A percentile compares a stretch with the other conserved stretches of the same genome.
phyloP scores from a whole-genome alignment of 1,140 invertebrate genomes.

The Drosophila orena region DNA sequence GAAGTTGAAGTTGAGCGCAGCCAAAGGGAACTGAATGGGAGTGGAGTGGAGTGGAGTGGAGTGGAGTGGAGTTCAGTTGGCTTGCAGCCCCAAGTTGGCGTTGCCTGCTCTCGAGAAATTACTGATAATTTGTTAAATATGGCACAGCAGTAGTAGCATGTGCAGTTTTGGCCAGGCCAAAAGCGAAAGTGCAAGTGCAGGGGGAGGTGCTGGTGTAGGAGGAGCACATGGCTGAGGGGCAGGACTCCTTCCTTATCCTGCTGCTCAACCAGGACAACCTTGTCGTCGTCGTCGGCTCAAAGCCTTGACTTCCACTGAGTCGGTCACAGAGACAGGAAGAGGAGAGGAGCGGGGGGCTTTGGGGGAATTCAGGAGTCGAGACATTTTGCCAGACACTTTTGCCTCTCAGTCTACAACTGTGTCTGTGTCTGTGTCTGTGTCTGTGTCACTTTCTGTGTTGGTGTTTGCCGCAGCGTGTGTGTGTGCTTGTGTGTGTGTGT shows the following conservation, averaged over 20 bases:
- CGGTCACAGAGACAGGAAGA: slow-evolving; percentile 33
- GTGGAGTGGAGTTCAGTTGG: slow-evolving; percentile 11
- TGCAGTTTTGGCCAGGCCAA: slow-evolving; percentile 54
- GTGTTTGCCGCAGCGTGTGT: slow-evolving; percentile 6
- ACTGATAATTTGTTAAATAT: slow-evolving; percentile 84
- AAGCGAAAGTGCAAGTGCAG: slow-evolving; percentile 68
- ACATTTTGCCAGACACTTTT: slow-evolving; percentile 79
- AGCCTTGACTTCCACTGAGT: slow-evolving; percentile 59
- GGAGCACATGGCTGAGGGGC: neutral
- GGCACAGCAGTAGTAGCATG: slow-evolving; percentile 53
- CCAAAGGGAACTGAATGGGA: neutral
- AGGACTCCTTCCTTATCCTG: slow-evolving; percentile 47
- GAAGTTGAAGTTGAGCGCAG: slow-evolving; percentile 24
- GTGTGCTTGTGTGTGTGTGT: slow-evolving; percentile 51
- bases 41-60: neutral
- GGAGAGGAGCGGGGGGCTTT: slow-evolving; percentile 3
- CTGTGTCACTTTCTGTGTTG: slow-evolving; percentile 1
- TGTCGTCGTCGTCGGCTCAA: slow-evolving; percentile 57
- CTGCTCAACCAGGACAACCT: slow-evolving; percentile 36
- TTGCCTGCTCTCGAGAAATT: slow-evolving; percentile 76
- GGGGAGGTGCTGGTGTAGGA: neutral
- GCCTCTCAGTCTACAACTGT: slow-evolving; percentile 35
- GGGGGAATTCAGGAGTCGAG: slow-evolving; percentile 67
- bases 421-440: slow-evolving; percentile 24
- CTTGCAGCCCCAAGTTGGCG: slow-evolving; percentile 36